Conservation (phyloP, 2,113 vertebrate genomes). For the Entelurus aequoreus region DNA sequence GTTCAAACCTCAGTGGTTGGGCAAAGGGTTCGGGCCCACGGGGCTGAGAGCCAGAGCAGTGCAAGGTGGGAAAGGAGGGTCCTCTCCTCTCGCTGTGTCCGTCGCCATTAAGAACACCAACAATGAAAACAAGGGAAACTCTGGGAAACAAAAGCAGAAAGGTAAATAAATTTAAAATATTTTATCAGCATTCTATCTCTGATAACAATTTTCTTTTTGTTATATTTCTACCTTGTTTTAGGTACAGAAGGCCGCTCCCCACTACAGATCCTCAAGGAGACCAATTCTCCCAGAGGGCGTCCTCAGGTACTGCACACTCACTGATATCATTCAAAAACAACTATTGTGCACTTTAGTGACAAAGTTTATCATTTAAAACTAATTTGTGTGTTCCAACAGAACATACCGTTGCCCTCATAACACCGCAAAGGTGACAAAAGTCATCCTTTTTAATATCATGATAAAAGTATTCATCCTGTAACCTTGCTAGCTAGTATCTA, state of each 20-base stretch:
- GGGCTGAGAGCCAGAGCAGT: conserved; percentile 57
- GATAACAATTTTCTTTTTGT: not conserved
- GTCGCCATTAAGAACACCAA: conserved; percentile 43
- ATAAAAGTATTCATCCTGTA: not conserved
- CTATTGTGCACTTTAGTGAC: not conserved
- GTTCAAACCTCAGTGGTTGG: conserved; percentile 77
- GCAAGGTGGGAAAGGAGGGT: conserved; percentile 50
- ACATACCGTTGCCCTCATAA: not conserved
- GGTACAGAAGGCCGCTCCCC: conserved; percentile 78
- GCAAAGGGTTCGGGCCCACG: conserved; percentile 65
- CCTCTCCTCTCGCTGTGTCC: conserved; percentile 59
- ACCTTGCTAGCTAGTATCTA: not conserved
- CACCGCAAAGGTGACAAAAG: not conserved
- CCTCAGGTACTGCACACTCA: conserved; percentile 55
- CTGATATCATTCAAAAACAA: not conserved
- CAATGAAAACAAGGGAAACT: conserved; percentile 63
- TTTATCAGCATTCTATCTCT: not conserved
- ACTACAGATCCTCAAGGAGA: conserved; percentile 80
- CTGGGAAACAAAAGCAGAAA: conserved; percentile 64
- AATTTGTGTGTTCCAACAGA: not conserved
- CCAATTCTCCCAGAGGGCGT: conserved; percentile 78
- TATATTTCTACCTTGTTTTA: conserved; percentile 11
- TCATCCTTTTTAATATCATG: not conserved
- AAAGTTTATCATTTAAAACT: not conserved
- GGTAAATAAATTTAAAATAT: conserved; percentile 40